Evolutionary conservation across 2,113 vertebrate genomes (phyloP).

Genomic region (Vanacampus margaritifer): DNA sequence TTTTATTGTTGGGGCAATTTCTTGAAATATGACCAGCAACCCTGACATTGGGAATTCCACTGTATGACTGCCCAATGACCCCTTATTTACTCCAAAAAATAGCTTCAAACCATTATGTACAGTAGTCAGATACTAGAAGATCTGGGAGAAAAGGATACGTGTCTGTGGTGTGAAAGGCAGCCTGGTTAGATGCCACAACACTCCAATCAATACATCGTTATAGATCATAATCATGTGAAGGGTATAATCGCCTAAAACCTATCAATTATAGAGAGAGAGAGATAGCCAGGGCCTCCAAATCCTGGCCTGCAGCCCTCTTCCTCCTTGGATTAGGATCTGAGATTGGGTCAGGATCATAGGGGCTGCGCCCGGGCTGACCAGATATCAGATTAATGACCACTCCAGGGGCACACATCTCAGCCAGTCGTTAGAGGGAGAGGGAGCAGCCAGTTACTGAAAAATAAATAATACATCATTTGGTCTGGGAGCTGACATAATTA

Average conservation of each 20-base stretch:
- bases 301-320: constrained; percentile 77
- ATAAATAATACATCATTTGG: constrained; percentile 79
- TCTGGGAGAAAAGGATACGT: constrained; percentile 39
- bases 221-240: constrained; percentile 78
- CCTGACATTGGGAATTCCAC: not conserved
- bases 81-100: constrained; percentile 24
- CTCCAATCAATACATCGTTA: constrained; percentile 76
- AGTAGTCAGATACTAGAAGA: constrained; percentile 34
- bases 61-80: not conserved
- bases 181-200: constrained; percentile 59
- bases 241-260: constrained; percentile 77
- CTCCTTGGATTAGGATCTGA: constrained; percentile 79
- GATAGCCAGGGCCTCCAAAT: constrained; percentile 72
- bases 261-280: constrained; percentile 76
- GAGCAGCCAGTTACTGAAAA: constrained; percentile 56
- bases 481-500: constrained; percentile 74
- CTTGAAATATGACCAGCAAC: not conserved
- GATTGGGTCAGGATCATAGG: constrained; percentile 76
- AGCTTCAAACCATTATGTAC: constrained; percentile 53
- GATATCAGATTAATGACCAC: constrained; percentile 79
- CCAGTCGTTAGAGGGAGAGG: constrained; percentile 62
- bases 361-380: constrained; percentile 68
- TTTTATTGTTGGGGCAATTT: not conserved
- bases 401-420: constrained; percentile 73
- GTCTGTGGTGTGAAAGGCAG: constrained; percentile 47